These are phyloP conservation scores for Epirrhoe tristata DNA, from an alignment of 2,888 invertebrate genomes.

Conservation along the genomic window DNA sequence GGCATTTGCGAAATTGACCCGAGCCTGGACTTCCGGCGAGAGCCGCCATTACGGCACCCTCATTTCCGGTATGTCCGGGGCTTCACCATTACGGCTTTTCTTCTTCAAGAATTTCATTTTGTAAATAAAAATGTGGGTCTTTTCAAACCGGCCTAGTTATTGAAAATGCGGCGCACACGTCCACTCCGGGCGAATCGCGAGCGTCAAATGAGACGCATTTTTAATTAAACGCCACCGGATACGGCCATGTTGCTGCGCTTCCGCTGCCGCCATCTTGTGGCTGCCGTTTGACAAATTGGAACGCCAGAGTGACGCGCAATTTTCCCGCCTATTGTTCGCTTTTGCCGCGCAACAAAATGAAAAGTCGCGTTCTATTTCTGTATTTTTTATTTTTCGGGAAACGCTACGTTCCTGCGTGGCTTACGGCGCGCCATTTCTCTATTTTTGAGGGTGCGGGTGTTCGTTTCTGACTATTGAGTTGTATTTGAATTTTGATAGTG, in stretches of 20 bases:
- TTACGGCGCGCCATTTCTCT: slow-evolving; percentile 60
- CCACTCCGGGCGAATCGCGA: slow-evolving; percentile 57
- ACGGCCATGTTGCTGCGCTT: slow-evolving; percentile 74
- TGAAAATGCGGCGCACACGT: slow-evolving; percentile 56
- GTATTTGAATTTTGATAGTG: slow-evolving; percentile 64
- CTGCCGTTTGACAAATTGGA: slow-evolving; percentile 84
- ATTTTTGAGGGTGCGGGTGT: slow-evolving; percentile 58
- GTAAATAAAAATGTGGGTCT: slow-evolving; percentile 36
- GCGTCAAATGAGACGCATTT: slow-evolving; percentile 79
- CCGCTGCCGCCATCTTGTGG: slow-evolving; percentile 81
- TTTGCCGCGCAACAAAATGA: slow-evolving; percentile 83
- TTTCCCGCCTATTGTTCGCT: slow-evolving; percentile 84
- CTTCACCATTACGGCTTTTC: slow-evolving; percentile 51
- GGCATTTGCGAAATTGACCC: slow-evolving; percentile 57
- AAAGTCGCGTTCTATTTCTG: slow-evolving; percentile 77
- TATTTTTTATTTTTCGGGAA: slow-evolving; percentile 69
- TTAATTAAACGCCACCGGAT: slow-evolving; percentile 82
- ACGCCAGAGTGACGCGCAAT: slow-evolving; percentile 85
- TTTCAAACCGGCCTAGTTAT: slow-evolving; percentile 47
- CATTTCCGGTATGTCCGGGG: slow-evolving; percentile 64
- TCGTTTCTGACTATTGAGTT: slow-evolving; percentile 70
- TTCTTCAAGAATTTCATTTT: slow-evolving; percentile 29
- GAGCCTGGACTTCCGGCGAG: slow-evolving; percentile 61
- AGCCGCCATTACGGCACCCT: slow-evolving; percentile 66
- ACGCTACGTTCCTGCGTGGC: slow-evolving; percentile 64